These are phyloP conservation scores for Peromyscus polionotus DNA, from an alignment of 2,113 vertebrate species.

Conservation along the genomic window DNA sequence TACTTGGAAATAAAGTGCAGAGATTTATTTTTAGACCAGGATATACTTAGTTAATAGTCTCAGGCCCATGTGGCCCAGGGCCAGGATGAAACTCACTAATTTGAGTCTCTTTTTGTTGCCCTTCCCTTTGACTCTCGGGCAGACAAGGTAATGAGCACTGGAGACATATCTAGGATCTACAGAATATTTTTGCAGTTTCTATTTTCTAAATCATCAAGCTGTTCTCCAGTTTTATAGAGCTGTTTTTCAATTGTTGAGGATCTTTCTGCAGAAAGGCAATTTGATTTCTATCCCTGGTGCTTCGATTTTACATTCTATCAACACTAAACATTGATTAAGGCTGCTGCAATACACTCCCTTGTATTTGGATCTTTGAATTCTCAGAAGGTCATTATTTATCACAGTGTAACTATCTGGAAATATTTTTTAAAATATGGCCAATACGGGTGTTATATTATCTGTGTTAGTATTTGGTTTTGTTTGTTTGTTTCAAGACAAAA, in stretches of 20 bases:
- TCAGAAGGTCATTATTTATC: slow-evolving; percentile 84
- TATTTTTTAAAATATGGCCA: slow-evolving; percentile 57
- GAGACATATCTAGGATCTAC: slow-evolving; percentile 63
- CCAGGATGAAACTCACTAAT: slow-evolving; percentile 64
- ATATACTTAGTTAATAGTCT: slow-evolving; percentile 67
- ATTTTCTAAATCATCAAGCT: slow-evolving; percentile 83
- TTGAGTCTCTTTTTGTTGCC: slow-evolving; percentile 55
- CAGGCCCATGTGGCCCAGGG: slow-evolving; percentile 57
- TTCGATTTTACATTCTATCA: slow-evolving; percentile 84
- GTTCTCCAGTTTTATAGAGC: slow-evolving; percentile 81
- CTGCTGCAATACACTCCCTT: slow-evolving; percentile 67
- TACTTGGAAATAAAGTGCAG: slow-evolving; percentile 61
- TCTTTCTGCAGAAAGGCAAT: slow-evolving; percentile 80
- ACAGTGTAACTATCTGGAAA: slow-evolving; percentile 73
- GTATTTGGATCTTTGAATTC: slow-evolving; percentile 80
- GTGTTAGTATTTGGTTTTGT: slow-evolving; percentile 23
- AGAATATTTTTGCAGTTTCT: slow-evolving; percentile 77
- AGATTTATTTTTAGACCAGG: slow-evolving; percentile 24
- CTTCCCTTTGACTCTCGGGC: slow-evolving; percentile 57
- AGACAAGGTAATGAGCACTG: slow-evolving; percentile 73
- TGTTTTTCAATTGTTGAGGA: slow-evolving; percentile 83
- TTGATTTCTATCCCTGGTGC: slow-evolving; percentile 81
- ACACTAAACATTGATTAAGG: slow-evolving; percentile 84
- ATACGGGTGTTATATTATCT: slow-evolving; percentile 33
- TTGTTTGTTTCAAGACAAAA: slow-evolving; percentile 54